Percentiles rank a stretch among this genome's conserved stretches.
phyloP scores from a whole-genome alignment of 2,888 invertebrate species.

The Stomorhina lunata region DNA sequence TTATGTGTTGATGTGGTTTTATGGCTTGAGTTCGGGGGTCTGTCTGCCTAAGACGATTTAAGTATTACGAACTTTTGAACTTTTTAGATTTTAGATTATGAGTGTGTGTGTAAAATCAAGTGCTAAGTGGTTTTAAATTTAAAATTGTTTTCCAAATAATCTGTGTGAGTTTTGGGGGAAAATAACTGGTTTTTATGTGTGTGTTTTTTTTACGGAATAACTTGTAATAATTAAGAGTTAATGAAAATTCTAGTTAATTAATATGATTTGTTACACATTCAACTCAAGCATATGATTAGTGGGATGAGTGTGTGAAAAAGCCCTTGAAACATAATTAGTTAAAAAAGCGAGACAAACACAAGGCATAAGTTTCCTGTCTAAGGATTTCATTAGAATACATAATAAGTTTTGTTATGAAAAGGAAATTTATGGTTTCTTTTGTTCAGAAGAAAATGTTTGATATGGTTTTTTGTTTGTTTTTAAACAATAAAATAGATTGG shows the following conservation, averaged over 20 bases:
- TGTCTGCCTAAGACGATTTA: slow-evolving; percentile 58
- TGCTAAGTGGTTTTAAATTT: slow-evolving; percentile 59
- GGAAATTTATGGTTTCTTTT: slow-evolving; percentile 5
- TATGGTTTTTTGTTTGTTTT: neutral
- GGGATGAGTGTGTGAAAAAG: slow-evolving; percentile 20
- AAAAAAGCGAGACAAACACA: neutral
- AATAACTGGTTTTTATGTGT: slow-evolving; percentile 42
- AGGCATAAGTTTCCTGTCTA: neutral
- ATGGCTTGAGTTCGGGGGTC: neutral
- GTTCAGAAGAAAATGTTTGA: neutral
- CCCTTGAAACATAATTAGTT: neutral
- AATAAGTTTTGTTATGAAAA: neutral
- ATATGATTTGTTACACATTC: slow-evolving; percentile 41
- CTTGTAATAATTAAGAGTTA: slow-evolving; percentile 33
- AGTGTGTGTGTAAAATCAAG: slow-evolving; percentile 58
- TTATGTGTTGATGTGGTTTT: slow-evolving; percentile 51
- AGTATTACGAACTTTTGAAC: slow-evolving; percentile 64
- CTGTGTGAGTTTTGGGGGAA: slow-evolving; percentile 12
- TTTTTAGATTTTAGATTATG: slow-evolving; percentile 44
- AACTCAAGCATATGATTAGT: neutral
- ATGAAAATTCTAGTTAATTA: slow-evolving; percentile 53
- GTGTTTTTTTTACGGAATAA: slow-evolving; percentile 21
- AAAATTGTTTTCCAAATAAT: slow-evolving; percentile 20
- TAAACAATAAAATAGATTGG: neutral
- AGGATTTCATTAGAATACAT: neutral